Base-by-base conservation (phyloP, 2,888 invertebrate species). In the Lepidonotus clava region DNA sequence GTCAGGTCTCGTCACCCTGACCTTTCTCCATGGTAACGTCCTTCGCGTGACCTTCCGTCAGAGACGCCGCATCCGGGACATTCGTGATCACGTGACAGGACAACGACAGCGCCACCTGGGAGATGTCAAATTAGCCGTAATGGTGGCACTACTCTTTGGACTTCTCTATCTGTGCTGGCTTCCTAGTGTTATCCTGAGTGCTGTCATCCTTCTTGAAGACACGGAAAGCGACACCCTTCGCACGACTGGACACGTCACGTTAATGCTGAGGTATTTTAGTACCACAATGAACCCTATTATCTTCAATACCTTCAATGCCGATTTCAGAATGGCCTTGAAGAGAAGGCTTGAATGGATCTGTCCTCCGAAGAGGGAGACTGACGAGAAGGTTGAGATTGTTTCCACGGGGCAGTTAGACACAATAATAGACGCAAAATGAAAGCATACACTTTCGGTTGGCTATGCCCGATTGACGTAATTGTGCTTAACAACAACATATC, bases 71-170 rank as follows among this genome's bases (percentile, higher is more conserved):
- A 71, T 71, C n/a, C 14, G 71, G n/a, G 24, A n/a, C 36, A 18
- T 66, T 32, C 46, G 18, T 8, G 66, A 32, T 32, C 32, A 32
- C 28, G 38, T n/a, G 18, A 28, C 61, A n/a, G 61, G 61, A 28
- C 61, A 61, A 32, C 61, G 28, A 24, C 11, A 32, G 28, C 24
- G 28, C 11, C 61, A 61, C 28, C 56, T 11, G 11, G 11, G 5
- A n/a, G 71, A 71, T 38, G 2, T 18, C 5, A 11, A n/a, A 6
- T n/a, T 71, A 18, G 71, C 36, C 1, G 8, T 18, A 1, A 71
- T 71, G 71, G 71, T 71, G 71, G 71, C 36, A 18, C 71, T 71
- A 11, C 36, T 71, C n/a, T 71, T 71, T 38, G 71, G 71, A n/a
- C 38, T 71, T 1, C 71, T 71, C 36, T 71, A 71, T 24, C 1